Base-by-base conservation (phyloP, 2,888 invertebrate genomes). In the Drosophila fungiperda region DNA sequence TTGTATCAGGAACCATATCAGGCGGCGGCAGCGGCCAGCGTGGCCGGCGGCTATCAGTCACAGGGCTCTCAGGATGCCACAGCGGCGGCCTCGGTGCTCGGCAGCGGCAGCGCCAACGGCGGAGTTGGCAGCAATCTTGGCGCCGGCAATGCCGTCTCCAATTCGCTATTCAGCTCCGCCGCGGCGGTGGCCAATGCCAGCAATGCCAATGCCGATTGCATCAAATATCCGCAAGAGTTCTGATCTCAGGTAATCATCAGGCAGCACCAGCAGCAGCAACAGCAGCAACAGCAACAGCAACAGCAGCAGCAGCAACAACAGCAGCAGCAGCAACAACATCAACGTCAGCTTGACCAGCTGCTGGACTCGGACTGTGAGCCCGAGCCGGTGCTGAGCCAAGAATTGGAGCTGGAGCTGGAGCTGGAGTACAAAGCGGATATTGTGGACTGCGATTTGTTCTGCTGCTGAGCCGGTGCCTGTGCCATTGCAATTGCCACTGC, bases 1-100 rank as follows among this genome's bases (percentile, higher is more conserved):
- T 93, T 93, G 93, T 93, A 93, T 93, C 93, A 93, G 92, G 93
- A 93, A 93, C 93, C 93, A 95, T 95, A 95, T 94, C 95, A 95
- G 94, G 90, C 91, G 88, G 91, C 91, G 87, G 92, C 91, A 81
- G 91, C 91, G 84, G 92, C 92, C 70, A 91, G 91, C 78, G 92
- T 91, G 75, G 91, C 92, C 78, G 90, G 91, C 82, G 95, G 95
- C 94, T 95, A 95, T 94, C 95, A 95, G 94, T 87, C 92, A 76
- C 91, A 92, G 85, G 95, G 94, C 94, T 94, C 95, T 93, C 95
- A 94, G 94, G 93, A 93, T 87, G 74, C 83, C 59, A 64, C 93
- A 73, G 72, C 82, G 71, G 80, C 78, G 93, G 84, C 73, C 67
- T 81, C 79, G 80, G 69, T 60, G 76, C 74, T 60, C 52, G 76